A percentile compares a stretch with the other conserved stretches of the same genome.
Evolutionary conservation across 1,140 invertebrate genomes (phyloP).

Genomic region (Uloborus diversus): DNA sequence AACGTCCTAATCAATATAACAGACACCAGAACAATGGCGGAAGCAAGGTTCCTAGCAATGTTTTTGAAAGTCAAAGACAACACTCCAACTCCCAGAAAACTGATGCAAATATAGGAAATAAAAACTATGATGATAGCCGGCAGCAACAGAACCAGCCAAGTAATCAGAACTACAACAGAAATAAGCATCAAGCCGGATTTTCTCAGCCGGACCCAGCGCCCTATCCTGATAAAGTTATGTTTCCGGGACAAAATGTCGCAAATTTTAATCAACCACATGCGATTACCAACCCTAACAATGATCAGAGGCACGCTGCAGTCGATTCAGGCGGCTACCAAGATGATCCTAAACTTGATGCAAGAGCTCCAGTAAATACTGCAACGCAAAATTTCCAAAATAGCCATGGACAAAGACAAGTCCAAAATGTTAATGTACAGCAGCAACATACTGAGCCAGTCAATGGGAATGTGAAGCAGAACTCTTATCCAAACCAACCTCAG

Average conservation of each 20-base stretch:
- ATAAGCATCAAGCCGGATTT: neutral
- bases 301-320: neutral
- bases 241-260: neutral
- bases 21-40: neutral
- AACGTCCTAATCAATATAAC: neutral
- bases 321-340: neutral
- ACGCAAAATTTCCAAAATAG: slow-evolving; percentile 13
- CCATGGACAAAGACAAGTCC: neutral
- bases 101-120: neutral
- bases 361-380: neutral
- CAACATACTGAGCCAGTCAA: slow-evolving; percentile 5
- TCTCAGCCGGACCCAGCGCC: slow-evolving; percentile 12
- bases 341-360: neutral
- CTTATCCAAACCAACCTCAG: slow-evolving; percentile 11
- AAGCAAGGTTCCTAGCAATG: slow-evolving; percentile 13
- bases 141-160: too few species aligned
- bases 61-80: slow-evolving; percentile 33
- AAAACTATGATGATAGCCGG: neutral
- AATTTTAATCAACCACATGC: neutral
- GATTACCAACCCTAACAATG: neutral
- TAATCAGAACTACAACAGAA: slow-evolving; percentile 1
- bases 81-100: neutral
- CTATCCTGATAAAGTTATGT: neutral
- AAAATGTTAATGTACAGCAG: neutral
- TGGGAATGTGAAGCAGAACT: neutral